Base-by-base conservation (phyloP, 1,140 invertebrate species). In the Luehdorfia chinensis region DNA sequence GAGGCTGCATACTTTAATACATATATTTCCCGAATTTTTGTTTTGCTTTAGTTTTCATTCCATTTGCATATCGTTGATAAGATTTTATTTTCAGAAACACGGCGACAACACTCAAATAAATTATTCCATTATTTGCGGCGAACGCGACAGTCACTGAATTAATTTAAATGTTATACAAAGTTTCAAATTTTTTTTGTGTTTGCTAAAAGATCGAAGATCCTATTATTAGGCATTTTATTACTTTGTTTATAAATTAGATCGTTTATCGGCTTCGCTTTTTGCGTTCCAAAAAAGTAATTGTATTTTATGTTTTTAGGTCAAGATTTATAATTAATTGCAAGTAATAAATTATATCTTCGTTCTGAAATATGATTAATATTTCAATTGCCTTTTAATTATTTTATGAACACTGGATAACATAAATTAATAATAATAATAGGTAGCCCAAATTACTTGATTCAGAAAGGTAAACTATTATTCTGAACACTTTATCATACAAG, bases 191-290 rank as follows among this genome's bases (percentile, higher is more conserved):
- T 13, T 28, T 43, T 43, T 43, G 4, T 30, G 39, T 7, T n/a
- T 16, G 25, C 23, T 43, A 43, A 43, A n/a, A n/a, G n/a, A n/a
- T n/a, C n/a, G n/a, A n/a, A 43, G 14, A 28, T 27, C 23, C 30
- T 43, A 25, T 43, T 43, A 43, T 43, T 14, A 9, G 23, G 9
- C n/a, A 28, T 43, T 43, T 43, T 43, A 43, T 43, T 43, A 16
- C 39, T 16, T 16, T 27, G 11, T 11, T 25, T 28, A 43, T 43
- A 43, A 43, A 43, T 30, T 43, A 11, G 13, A 15, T 43, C 13
- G 15, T 43, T 30, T 43, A 43, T 43, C 18, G 8, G 25, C n/a
- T 16, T 16, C 15, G 23, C 27, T 28, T 28, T 43, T 43, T 28
- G 15, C 5, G 14, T 30, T 43, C 13, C 39, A 14, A 43, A 30